A percentile compares a stretch with the other conserved stretches of the same genome.
Conservation (phyloP, 2,797 vertebrate genomes). For the Cossypha niveicapilla region DNA sequence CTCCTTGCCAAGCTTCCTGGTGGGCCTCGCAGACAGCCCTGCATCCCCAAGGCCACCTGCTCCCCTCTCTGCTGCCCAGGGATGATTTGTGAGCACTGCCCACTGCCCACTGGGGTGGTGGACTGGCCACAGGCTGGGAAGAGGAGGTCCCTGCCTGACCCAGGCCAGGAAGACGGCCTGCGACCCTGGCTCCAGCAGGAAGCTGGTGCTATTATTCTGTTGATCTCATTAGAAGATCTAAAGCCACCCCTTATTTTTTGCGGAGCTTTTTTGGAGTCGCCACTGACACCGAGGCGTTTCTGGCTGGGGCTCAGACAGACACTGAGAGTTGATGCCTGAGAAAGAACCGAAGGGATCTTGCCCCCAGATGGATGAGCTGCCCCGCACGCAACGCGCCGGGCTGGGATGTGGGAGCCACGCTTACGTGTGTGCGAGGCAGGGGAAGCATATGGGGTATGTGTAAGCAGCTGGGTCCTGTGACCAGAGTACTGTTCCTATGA, state of each 20-base stretch:
- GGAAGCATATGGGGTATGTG: constrained; percentile 67
- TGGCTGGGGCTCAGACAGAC: constrained; percentile 46
- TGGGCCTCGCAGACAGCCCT: rapidly evolving
- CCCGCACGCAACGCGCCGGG: constrained; percentile 48
- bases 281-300: constrained; percentile 27
- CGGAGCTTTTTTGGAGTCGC: neutral
- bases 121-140: neutral
- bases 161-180: constrained; percentile 30
- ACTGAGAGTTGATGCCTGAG: constrained; percentile 30
- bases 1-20: neutral
- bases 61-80: neutral
- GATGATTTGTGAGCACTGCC: neutral
- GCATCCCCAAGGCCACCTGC: neutral
- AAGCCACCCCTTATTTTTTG: constrained; percentile 9
- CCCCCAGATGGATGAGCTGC: constrained; percentile 65
- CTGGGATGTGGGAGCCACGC: constrained; percentile 54
- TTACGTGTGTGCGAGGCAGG: constrained; percentile 55
- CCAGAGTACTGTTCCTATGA: constrained; percentile 65
- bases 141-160: constrained; percentile 27
- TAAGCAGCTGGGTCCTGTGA: constrained; percentile 70
- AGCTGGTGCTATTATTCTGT: constrained; percentile 64
- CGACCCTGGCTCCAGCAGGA: constrained; percentile 62
- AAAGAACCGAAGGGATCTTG: constrained; percentile 44
- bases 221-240: constrained; percentile 60
- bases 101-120: neutral